phyloP scores from a whole-genome alignment of 2,113 vertebrate genomes.

The Daboia siamensis region DNA sequence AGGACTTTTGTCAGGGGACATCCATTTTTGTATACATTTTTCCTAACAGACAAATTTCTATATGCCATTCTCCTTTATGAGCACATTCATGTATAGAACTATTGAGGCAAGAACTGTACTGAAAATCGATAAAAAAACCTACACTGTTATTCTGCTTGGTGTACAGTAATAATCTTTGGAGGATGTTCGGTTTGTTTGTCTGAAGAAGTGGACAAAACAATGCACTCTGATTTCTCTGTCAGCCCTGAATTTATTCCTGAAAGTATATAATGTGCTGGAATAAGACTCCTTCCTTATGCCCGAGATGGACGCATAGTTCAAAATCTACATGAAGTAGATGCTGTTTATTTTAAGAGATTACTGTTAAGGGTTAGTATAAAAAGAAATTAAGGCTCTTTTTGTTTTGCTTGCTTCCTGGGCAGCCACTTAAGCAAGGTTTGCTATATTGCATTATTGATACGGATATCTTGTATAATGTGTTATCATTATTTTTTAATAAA shows the following conservation, averaged over 20 bases:
- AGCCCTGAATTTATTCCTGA: background rate
- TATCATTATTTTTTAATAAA: constrained; percentile 54
- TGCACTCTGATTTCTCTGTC: background rate
- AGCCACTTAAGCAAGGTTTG: constrained; percentile 26
- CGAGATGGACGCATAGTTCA: background rate
- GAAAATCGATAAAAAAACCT: background rate
- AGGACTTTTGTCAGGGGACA: background rate
- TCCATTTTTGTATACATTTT: background rate
- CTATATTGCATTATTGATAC: constrained; percentile 28
- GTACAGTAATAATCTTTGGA: background rate
- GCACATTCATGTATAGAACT: background rate
- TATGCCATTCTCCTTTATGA: background rate
- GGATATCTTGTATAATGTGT: constrained; percentile 38
- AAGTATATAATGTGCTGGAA: background rate
- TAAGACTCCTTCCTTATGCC: background rate
- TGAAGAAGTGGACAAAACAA: background rate
- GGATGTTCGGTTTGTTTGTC: background rate
- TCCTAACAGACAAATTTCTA: background rate
- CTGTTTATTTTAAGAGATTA: constrained; percentile 1
- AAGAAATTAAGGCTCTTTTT: background rate
- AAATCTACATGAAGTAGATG: background rate
- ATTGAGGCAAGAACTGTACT: background rate
- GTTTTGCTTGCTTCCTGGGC: constrained; percentile 25
- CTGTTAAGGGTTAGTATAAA: background rate
- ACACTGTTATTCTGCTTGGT: background rate